phyloP scores from a whole-genome alignment of 2,113 vertebrate genomes.

The Passer domesticus region DNA sequence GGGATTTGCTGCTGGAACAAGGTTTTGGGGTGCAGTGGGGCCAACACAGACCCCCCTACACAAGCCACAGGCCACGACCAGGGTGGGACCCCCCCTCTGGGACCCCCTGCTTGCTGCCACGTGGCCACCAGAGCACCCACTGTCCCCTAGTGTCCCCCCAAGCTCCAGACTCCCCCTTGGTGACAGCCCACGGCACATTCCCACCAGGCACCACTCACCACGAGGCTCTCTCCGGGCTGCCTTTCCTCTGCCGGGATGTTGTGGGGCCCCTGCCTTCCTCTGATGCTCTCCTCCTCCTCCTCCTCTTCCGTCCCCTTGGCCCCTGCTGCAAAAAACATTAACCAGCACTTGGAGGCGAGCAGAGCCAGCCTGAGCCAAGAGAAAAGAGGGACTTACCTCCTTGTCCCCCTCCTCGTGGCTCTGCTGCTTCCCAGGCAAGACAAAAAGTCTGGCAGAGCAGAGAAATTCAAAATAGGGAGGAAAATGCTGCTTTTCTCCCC shows the following conservation, averaged over 20 bases:
- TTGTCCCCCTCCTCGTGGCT: neutral
- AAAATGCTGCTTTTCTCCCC: neutral
- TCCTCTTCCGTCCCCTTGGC: neutral
- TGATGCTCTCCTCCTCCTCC: constrained; percentile 7
- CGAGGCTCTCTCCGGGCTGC: fast-evolving
- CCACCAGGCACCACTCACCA: neutral
- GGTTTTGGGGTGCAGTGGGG: neutral
- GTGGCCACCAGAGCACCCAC: neutral
- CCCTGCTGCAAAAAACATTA: constrained; percentile 42
- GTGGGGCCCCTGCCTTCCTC: constrained; percentile 18
- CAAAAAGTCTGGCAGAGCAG: neutral
- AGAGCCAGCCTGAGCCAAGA: fast-evolving
- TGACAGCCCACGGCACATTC: neutral
- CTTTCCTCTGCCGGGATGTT: neutral
- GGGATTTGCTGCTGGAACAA: fast-evolving
- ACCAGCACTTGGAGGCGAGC: neutral
- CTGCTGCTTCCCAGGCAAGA: neutral
- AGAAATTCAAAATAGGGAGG: neutral
- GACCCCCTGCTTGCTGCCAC: neutral
- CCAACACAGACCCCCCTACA: neutral
- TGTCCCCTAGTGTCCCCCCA: neutral
- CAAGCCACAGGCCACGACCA: fast-evolving
- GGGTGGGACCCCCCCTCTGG: neutral
- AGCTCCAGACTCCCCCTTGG: neutral
- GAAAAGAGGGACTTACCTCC: neutral